A percentile compares a stretch with the other conserved stretches of the same genome.
Conservation (phyloP, 2,888 invertebrate species). For the Carpatolechia fugitivella region DNA sequence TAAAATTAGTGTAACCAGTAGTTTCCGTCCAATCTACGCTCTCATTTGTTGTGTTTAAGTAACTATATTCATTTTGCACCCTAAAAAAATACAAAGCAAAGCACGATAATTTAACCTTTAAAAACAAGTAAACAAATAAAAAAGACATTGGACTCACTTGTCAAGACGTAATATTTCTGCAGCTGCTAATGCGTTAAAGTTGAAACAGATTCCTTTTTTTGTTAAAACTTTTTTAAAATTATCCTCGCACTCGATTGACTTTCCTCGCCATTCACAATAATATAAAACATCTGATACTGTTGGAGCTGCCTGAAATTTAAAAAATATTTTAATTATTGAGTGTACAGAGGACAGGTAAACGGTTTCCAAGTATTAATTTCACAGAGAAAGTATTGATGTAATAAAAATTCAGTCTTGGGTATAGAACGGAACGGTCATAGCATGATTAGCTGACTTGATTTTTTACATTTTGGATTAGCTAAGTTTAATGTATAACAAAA, state of each 20-base stretch:
- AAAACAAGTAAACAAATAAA: neutral
- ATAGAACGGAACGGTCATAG: no score
- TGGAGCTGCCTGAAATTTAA: constrained; percentile 25
- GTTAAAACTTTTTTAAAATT: constrained; percentile 37
- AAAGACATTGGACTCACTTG: constrained; percentile 16
- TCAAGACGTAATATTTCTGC: constrained; percentile 34
- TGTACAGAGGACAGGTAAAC: neutral
- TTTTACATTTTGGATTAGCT: no score
- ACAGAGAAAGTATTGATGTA: no score
- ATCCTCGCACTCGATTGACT: neutral
- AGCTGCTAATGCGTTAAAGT: constrained; percentile 39
- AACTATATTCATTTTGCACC: constrained; percentile 22
- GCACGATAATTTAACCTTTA: neutral
- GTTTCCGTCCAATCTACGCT: constrained; percentile 32
- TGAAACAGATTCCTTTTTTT: constrained; percentile 43
- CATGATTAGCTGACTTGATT: no score
- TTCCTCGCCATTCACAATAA: constrained; percentile 18
- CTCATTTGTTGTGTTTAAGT: constrained; percentile 28
- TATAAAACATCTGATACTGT: constrained; percentile 18
- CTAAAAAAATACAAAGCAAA: constrained; percentile 20
- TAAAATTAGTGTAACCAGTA: constrained; percentile 31
- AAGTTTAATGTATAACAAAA: no score
- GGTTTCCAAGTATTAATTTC: no score
- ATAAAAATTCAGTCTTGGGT: no score
- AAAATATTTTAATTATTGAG: neutral